A percentile compares a stretch with the other conserved stretches of the same genome.
phyloP scores from a whole-genome alignment of 23 tunicate genomes.

The Phallusia fumigata region DNA sequence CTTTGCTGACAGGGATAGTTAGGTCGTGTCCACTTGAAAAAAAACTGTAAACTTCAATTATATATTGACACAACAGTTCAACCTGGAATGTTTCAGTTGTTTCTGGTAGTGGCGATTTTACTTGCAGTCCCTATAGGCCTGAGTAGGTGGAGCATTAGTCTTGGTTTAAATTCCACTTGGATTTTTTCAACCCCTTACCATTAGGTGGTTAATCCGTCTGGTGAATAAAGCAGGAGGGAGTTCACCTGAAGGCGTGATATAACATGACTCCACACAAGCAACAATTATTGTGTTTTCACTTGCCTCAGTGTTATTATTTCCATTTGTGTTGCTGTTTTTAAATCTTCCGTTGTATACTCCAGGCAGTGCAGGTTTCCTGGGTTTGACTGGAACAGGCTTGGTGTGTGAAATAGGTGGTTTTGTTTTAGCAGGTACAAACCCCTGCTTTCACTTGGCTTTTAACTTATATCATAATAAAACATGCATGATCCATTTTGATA shows the following conservation, averaged over 20 bases:
- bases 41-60: no score
- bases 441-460: no score
- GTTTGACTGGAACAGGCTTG: slow-evolving; percentile 44
- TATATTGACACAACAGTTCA: no score
- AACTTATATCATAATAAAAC: no score
- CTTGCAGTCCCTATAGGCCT: no score
- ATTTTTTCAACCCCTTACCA: no score
- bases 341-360: not conserved
- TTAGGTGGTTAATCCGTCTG: no score
- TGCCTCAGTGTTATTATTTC: slow-evolving; percentile 11
- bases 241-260: not conserved
- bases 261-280: slow-evolving; percentile 15
- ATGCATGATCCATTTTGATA: no score
- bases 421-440: not conserved
- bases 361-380: not conserved
- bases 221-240: slow-evolving; percentile 9
- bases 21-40: no score
- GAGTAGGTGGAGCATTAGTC: not conserved
- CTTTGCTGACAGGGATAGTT: no score
- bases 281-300: slow-evolving; percentile 13
- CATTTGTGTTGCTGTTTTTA: not conserved
- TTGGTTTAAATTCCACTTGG: not conserved
- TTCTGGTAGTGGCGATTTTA: no score
- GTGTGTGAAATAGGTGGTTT: slow-evolving; percentile 35
- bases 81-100: no score